Evolutionary conservation across 1,140 invertebrate species (phyloP).

Genomic region (Daktulosphaira vitifoliae): DNA sequence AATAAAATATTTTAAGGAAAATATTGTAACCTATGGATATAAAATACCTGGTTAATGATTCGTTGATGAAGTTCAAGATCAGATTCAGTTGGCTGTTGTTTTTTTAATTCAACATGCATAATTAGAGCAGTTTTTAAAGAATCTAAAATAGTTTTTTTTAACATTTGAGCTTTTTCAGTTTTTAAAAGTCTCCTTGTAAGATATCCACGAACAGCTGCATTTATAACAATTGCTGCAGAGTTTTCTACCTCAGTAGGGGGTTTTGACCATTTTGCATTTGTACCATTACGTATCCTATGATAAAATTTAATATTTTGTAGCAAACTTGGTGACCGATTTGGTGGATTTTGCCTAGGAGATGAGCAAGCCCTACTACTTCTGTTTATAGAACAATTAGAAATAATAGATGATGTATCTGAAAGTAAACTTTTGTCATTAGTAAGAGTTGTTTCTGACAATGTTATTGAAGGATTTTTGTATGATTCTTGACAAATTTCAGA

Average conservation of each 20-base stretch:
- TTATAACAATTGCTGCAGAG: slow-evolving; percentile 30
- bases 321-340: neutral
- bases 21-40: too few species aligned
- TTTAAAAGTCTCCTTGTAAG: slow-evolving; percentile 34
- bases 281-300: slow-evolving; percentile 4
- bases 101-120: slow-evolving; percentile 30
- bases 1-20: too few species aligned
- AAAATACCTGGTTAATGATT: slow-evolving; percentile 19
- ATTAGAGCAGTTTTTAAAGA: slow-evolving; percentile 33
- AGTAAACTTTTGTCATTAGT: slow-evolving; percentile 20
- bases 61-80: slow-evolving; percentile 27
- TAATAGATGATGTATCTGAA: slow-evolving; percentile 21
- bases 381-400: slow-evolving; percentile 15
- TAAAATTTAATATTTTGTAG: slow-evolving; percentile 21
- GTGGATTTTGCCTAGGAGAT: slow-evolving; percentile 4
- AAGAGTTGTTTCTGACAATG: neutral
- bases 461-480: neutral
- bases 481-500: slow-evolving; percentile 6
- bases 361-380: neutral
- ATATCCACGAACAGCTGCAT: slow-evolving; percentile 34
- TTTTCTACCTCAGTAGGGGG: slow-evolving; percentile 28
- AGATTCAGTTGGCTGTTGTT: slow-evolving; percentile 28
- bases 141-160: slow-evolving; percentile 35
- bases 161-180: slow-evolving; percentile 33
- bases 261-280: neutral